Base-by-base conservation (phyloP, 2,797 vertebrate species). In the Lerista edwardsae region DNA sequence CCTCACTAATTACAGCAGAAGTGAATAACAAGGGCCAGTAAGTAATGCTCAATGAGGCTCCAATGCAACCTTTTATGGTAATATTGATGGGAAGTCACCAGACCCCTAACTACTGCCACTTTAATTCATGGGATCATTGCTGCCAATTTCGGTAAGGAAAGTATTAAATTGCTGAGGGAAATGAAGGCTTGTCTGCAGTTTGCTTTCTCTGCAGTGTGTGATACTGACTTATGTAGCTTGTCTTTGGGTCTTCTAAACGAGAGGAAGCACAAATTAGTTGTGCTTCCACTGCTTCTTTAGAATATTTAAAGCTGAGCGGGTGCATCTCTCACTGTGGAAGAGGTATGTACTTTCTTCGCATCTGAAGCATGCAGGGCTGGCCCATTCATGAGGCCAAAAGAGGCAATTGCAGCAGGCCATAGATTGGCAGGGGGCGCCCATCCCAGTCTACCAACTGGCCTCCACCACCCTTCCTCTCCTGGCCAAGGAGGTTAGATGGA, bases 1-100 rank as follows among this genome's bases (percentile, higher is more conserved):
- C 69, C 68, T 51, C 86, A 84, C 61, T 90, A 90, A 93, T 92
- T 91, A 87, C 85, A 55, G 68, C 85, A 84, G 27, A 93, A 59
- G n/a, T 84, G 51, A 87, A 29, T 71, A 84, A 65, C 6, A 84
- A 77, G 57, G 65, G 55, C 8, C 80, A 89, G 78, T 82, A 91
- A 92, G 89, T 88, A 69, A 57, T 29, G 79, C 55, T 87, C 41
- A 77, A 75, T 91, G 5, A 41, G 6, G 1, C 1, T 44, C 10
- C 64, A n/a, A 15, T 67, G 87, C 89, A 67, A 51, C 34, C 88
- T 88, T 85, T 85, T 51, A 71, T 86, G 9, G 72, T 72, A 89
- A 91, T 79, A 83, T 83, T 75, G n/a, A 75, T 80, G 34, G 34
- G 62, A 74, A 51, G 27, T 81, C 76, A 25, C 78, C 21, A n/a